Percentiles rank a stretch among this genome's conserved stretches.
phyloP scores from a whole-genome alignment of 2,888 invertebrate species.

The Lucinisca nassula region DNA sequence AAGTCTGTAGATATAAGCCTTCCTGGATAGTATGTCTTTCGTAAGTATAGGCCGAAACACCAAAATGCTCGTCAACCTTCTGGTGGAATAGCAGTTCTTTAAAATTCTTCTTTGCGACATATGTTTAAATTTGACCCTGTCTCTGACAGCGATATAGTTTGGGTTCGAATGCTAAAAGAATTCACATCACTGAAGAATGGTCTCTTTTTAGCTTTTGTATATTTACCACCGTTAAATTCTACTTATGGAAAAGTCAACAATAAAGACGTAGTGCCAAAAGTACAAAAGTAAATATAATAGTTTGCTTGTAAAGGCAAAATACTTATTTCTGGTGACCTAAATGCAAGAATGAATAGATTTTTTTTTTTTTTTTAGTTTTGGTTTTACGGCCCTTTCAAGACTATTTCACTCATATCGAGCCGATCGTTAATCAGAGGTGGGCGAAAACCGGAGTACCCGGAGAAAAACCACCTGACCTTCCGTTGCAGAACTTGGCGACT shows the following conservation, averaged over 20 bases:
- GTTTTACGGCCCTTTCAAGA: no score
- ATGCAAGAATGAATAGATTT: not conserved
- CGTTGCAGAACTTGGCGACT: no score
- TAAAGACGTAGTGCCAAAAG: not conserved
- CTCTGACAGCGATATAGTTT: not conserved
- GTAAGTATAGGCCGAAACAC: not conserved
- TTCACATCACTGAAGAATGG: not conserved
- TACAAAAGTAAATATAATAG: not conserved
- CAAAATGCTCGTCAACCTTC: not conserved
- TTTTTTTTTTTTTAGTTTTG: no score
- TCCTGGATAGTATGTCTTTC: not conserved
- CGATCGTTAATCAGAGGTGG: no score
- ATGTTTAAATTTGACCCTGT: not conserved
- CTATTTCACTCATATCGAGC: no score
- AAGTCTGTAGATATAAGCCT: not conserved
- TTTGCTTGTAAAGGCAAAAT: constrained; percentile 2
- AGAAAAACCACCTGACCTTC: no score
- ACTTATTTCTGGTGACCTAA: not conserved
- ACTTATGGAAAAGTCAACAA: not conserved
- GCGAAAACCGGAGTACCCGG: no score
- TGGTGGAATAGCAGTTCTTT: not conserved
- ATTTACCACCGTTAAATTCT: not conserved
- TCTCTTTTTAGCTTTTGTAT: not conserved
- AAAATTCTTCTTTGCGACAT: not conserved
- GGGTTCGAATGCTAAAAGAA: not conserved